phyloP scores from a whole-genome alignment of 2,113 vertebrate species.

The Neolamprologus hecqui region DNA sequence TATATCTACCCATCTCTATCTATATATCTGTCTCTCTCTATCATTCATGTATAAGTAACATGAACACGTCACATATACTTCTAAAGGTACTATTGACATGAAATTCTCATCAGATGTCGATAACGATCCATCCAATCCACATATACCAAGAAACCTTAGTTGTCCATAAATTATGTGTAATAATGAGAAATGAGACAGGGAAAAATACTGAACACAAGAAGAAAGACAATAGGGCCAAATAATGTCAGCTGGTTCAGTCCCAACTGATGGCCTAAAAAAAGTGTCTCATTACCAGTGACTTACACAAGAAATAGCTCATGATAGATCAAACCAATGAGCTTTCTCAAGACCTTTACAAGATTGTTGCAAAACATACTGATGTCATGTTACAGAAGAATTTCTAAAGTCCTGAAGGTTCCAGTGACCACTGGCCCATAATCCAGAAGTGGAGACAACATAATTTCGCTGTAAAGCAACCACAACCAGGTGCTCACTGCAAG shows the following conservation, averaged over 20 bases:
- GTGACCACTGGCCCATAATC: background rate
- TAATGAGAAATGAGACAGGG: too few species aligned
- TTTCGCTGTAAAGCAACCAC: rapidly evolving
- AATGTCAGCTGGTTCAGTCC: background rate
- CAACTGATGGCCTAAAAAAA: background rate
- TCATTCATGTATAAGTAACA: too few species aligned
- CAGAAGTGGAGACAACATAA: background rate
- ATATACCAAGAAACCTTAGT: too few species aligned
- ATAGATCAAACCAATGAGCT: background rate
- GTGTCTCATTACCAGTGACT: background rate
- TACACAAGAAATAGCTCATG: background rate
- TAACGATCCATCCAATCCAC: too few species aligned
- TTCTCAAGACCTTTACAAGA: background rate
- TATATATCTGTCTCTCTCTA: too few species aligned
- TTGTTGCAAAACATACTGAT: background rate
- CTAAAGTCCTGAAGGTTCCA: background rate
- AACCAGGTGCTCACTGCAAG: background rate
- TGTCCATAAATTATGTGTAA: too few species aligned
- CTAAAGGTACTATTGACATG: too few species aligned
- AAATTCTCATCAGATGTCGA: too few species aligned
- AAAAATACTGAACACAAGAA: too few species aligned
- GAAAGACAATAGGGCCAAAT: background rate
- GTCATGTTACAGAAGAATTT: background rate
- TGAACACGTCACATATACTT: too few species aligned
- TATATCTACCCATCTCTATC: too few species aligned